Conservation (phyloP, 2,888 invertebrate genomes). For the Papilio gigon region DNA sequence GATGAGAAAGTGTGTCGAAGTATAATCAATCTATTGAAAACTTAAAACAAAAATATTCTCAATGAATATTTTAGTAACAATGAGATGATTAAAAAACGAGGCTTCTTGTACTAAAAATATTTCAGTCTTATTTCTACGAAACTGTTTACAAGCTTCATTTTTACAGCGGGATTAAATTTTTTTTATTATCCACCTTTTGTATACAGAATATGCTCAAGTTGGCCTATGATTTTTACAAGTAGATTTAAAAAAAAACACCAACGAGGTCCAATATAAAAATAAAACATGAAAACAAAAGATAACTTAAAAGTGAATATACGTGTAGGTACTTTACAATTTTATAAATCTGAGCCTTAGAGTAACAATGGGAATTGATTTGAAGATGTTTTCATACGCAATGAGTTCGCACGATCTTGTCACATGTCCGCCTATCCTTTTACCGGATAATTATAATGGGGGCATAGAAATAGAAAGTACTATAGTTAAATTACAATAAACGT, state of each 20-base stretch:
- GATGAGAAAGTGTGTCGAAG: slow-evolving; percentile 7
- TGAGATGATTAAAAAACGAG: too few species aligned
- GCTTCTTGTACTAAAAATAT: background rate
- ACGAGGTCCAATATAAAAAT: background rate
- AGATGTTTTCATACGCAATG: background rate
- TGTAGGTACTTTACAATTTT: background rate
- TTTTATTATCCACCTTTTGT: background rate
- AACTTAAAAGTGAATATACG: background rate
- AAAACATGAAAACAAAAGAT: background rate
- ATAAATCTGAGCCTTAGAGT: background rate
- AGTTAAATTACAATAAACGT: slow-evolving; percentile 23
- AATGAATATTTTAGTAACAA: too few species aligned
- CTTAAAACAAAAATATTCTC: background rate
- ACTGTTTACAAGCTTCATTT: slow-evolving; percentile 7
- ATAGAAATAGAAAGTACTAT: slow-evolving; percentile 31
- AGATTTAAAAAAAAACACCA: background rate
- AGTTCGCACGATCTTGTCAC: background rate
- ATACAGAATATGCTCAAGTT: background rate
- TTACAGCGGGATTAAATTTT: background rate
- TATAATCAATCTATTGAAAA: background rate
- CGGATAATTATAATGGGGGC: background rate
- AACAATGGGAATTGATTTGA: background rate
- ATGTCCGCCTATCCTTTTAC: slow-evolving; percentile 11
- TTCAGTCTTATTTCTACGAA: background rate
- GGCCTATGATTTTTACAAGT: background rate